Conservation (phyloP, 1,140 invertebrate genomes). For the Lineus longissimus region DNA sequence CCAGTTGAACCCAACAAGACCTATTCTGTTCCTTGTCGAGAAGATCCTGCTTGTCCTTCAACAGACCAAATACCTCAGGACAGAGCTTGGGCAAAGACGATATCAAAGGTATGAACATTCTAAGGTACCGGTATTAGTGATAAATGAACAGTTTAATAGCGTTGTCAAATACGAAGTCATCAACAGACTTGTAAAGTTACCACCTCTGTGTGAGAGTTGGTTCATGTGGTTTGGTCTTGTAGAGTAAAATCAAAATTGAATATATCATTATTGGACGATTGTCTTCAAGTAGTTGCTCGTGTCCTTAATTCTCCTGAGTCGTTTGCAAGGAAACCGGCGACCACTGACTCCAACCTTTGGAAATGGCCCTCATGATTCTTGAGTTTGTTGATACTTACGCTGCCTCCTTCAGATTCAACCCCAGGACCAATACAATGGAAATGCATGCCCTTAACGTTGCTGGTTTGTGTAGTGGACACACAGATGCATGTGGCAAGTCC, state of each 20-base stretch:
- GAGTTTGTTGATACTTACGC: no score
- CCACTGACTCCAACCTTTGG: no score
- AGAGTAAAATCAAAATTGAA: no score
- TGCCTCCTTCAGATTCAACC: constrained; percentile 18
- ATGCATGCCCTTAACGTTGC: constrained; percentile 29
- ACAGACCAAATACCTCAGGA: constrained; percentile 37
- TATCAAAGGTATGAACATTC: constrained; percentile 33
- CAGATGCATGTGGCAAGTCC: constrained; percentile 25
- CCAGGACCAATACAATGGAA: constrained; percentile 7
- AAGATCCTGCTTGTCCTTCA: constrained; percentile 48
- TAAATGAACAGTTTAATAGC: not conserved
- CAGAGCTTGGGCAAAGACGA: constrained; percentile 25
- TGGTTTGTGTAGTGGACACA: constrained; percentile 33
- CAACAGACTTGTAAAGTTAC: no score
- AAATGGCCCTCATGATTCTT: no score
- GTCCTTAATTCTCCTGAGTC: no score
- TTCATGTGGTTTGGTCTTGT: no score
- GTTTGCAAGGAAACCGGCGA: no score
- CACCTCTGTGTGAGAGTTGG: no score
- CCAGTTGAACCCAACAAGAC: constrained; percentile 31
- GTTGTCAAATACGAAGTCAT: no score
- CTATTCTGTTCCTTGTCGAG: constrained; percentile 46
- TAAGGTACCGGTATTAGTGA: not conserved
- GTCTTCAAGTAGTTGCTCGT: no score
- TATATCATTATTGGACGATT: no score